A percentile compares a stretch with the other conserved stretches of the same genome.
Evolutionary conservation across 2,113 vertebrate species (phyloP).

Genomic region (Diadophis punctatus): DNA sequence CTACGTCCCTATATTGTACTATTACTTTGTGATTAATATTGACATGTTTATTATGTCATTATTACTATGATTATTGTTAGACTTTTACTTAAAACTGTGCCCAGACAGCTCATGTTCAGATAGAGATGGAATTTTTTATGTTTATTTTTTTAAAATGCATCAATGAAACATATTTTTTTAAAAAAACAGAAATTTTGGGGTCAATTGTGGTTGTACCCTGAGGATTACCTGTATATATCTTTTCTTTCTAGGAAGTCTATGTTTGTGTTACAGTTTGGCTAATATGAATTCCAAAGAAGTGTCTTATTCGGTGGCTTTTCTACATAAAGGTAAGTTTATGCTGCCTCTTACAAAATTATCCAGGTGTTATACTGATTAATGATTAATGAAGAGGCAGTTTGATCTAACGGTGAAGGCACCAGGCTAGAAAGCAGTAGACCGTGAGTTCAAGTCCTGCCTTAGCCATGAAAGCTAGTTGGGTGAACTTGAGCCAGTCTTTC

Average conservation of each 20-base stretch:
- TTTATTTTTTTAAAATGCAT: too few species aligned
- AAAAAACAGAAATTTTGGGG: too few species aligned
- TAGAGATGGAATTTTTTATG: too few species aligned
- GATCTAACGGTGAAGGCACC: background rate
- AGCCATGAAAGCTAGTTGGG: background rate
- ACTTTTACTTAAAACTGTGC: too few species aligned
- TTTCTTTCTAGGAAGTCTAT: slow-evolving; percentile 78
- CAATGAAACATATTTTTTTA: too few species aligned
- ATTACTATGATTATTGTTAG: too few species aligned
- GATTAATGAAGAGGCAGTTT: background rate
- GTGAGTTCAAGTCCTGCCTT: background rate
- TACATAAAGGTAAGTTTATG: slow-evolving; percentile 82
- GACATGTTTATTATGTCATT: too few species aligned
- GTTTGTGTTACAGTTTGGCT: slow-evolving; percentile 80
- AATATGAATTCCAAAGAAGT: slow-evolving; percentile 65
- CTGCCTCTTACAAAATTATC: background rate
- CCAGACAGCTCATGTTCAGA: too few species aligned
- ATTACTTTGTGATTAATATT: too few species aligned
- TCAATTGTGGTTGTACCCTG: too few species aligned
- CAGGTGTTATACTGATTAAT: background rate
- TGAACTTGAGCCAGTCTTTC: background rate
- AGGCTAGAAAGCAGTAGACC: background rate
- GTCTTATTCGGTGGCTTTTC: slow-evolving; percentile 78
- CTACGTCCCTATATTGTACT: too few species aligned
- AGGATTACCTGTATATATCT: too few species aligned